Evolutionary conservation across 2,888 invertebrate species (phyloP).

Genomic region (Trisateles emortualis): DNA sequence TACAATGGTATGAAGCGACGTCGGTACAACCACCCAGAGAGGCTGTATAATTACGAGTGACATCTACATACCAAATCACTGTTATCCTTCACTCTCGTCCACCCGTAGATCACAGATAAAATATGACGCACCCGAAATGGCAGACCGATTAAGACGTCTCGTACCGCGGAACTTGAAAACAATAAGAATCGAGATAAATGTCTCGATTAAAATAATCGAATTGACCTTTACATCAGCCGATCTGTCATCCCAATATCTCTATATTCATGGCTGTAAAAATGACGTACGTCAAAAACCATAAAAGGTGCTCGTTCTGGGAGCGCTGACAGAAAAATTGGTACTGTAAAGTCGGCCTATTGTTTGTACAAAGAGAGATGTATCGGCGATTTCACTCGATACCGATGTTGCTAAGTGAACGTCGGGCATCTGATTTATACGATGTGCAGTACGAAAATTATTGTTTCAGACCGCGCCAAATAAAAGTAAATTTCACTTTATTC

Average conservation of each 20-base stretch:
- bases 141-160: slow-evolving; percentile 74
- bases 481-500: slow-evolving; percentile 40
- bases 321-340: slow-evolving; percentile 74
- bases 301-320: slow-evolving; percentile 55
- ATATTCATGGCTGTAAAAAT: slow-evolving; percentile 69
- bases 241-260: slow-evolving; percentile 73
- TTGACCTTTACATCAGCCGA: slow-evolving; percentile 71
- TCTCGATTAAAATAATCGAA: slow-evolving; percentile 80
- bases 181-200: slow-evolving; percentile 78
- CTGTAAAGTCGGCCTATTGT: slow-evolving; percentile 63
- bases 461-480: slow-evolving; percentile 33
- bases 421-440: slow-evolving; percentile 55
- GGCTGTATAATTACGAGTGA: slow-evolving; percentile 52
- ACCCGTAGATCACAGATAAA: slow-evolving; percentile 59
- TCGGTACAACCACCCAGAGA: slow-evolving; percentile 47
- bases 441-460: slow-evolving; percentile 49
- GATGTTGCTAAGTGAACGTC: slow-evolving; percentile 51
- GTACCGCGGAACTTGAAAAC: slow-evolving; percentile 72
- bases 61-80: slow-evolving; percentile 70
- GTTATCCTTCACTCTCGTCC: slow-evolving; percentile 60
- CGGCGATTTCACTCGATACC: slow-evolving; percentile 62
- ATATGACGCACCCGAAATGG: slow-evolving; percentile 66
- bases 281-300: slow-evolving; percentile 71
- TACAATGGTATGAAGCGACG: slow-evolving; percentile 24
- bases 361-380: slow-evolving; percentile 64